Base-by-base conservation (phyloP, 2,113 vertebrate species). In the Cyprinodon tularosa region DNA sequence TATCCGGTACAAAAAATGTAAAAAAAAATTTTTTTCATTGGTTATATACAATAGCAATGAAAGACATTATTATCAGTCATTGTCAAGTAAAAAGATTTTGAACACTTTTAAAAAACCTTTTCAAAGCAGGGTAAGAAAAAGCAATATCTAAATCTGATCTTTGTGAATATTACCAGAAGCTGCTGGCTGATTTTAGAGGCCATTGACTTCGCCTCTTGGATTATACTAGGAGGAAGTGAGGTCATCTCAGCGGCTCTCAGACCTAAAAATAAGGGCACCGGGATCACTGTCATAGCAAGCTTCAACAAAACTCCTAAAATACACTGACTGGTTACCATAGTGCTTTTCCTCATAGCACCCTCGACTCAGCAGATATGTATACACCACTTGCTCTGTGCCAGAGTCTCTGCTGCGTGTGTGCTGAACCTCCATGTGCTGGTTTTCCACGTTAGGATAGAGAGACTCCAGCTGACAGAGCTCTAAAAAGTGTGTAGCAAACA, bases 401-500 rank as follows among this genome's bases (percentile, higher is more conserved):
- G 90, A 93, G 72, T 93, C 88, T 57, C 66, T 83, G 20, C 89
- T 93, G 80, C 94, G 95, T 38, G 93, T 90, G 84, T 97, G 97
- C 40, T 96, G 95, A 76, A 99, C 97, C 93, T 96, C 96, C 95
- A 99, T 97, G 92, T 99, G 95, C 87, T 95, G 94, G 78, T 98
- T 99, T 93, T 97, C 96, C 82, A 97, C 96, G 4, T 98, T 98
- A 47, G 96, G 97, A 91, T 99, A 98, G 13, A 98, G 88, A 74
- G 90, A 88, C 63, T 96, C 95, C 22, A 98, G 91, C 42, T 97
- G 96, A 88, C 97, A 99, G 3, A 99, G 89, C 84, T 99, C 97
- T 86, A 99, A 92, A 76, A 96, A 99, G 93, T 99, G 98, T 1
- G 97, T 99, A 65, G 96, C 96, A 91, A 99, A 98, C 64, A 99